Evolutionary conservation across 2,888 invertebrate species (phyloP), one percentile per base, ranked within the genome.

Genomic region (Lampropteryx suffumata): DNA sequence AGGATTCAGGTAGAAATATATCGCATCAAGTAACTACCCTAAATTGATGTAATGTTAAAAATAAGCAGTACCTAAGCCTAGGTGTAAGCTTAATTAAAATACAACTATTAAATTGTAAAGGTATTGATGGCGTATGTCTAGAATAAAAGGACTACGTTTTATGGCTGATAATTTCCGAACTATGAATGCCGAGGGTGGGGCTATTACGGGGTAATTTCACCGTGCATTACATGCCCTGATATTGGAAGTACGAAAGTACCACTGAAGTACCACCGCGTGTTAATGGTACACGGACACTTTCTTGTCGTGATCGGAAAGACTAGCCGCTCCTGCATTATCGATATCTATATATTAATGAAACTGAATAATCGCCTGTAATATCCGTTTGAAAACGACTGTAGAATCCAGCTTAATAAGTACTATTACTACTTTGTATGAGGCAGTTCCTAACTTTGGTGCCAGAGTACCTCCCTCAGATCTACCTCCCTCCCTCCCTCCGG

Each of bases 151-250:
- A 75, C 61, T 65, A 69, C 71, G 72, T 78, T 88, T 87, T 88
- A 88, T 87, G 82, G 82, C 79, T 82, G 86, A 88, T 88, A 88
- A 89, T 88, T 85, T 88, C 75, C 79, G 81, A 86, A 86, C 84
- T 87, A 85, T 79, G 82, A 85, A 86, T 84, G 79, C 76, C 74
- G 79, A 84, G 78, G 82, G 79, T 79, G 77, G 75, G 57, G 82
- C 76, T 83, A 86, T 87, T 88, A 87, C 80, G 72, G 79, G 78
- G 86, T 79, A 87, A 87, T 88, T 87, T 87, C 61, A 74, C 68
- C 55, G 71, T 71, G 71, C 76, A 80, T 81, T 82, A 87, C 84
- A 84, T 72, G 84, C 60, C 63, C 65, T 70, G 79, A 74, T 78
- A 78, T 76, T 74, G 76, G 69, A 78, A 79, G 74, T 77, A 79